These are phyloP conservation scores for Chironomus tentans DNA, from an alignment of 2,888 invertebrate genomes.

Conservation along the genomic window DNA sequence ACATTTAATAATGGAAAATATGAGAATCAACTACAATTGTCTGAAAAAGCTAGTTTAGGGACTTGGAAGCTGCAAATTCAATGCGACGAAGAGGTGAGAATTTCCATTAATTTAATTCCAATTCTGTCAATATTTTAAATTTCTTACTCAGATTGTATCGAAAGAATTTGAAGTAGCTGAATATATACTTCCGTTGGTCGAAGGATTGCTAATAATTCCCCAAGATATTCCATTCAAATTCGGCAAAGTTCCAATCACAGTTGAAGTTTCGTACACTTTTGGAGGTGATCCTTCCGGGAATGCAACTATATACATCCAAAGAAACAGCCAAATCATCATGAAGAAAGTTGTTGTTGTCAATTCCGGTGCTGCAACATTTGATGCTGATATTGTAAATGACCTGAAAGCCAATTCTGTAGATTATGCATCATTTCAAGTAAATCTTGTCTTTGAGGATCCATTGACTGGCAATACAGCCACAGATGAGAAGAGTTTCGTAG, in stretches of 20 bases:
- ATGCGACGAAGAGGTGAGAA: neutral
- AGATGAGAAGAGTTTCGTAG: neutral
- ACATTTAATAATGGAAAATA: neutral
- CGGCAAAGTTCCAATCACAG: neutral
- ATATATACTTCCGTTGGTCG: neutral
- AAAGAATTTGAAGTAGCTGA: neutral
- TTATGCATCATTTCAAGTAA: neutral
- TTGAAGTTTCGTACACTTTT: neutral
- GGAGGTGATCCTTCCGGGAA: neutral
- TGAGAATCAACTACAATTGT: neutral
- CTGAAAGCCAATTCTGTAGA: neutral
- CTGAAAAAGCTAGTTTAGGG: neutral
- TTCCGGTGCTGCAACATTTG: neutral
- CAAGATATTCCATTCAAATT: neutral
- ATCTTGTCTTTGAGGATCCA: neutral
- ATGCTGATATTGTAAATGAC: neutral
- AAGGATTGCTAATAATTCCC: neutral
- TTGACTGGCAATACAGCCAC: neutral
- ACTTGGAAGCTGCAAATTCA: neutral
- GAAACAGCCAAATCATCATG: neutral
- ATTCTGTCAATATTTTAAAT: too few relatives aligned
- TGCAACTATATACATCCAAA: neutral
- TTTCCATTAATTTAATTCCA: too few relatives aligned
- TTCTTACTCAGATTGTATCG: neutral
- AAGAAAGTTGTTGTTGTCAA: neutral